A percentile compares a stretch with the other conserved stretches of the same genome.
Evolutionary conservation across 2,113 vertebrate genomes (phyloP).

Genomic region (Arizona elegans): DNA sequence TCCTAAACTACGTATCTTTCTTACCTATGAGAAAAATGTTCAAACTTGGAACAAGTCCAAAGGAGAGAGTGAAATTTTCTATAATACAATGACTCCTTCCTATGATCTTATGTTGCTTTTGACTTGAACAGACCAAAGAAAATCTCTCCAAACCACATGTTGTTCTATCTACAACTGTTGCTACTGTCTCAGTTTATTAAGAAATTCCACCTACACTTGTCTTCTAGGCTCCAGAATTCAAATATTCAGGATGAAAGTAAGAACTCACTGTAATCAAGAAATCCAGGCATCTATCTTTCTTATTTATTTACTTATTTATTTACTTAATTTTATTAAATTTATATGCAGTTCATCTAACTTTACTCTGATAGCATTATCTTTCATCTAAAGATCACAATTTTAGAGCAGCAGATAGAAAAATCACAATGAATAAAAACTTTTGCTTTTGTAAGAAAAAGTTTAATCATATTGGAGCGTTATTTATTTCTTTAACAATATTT

Average conservation of each 20-base stretch:
- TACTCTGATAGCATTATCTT: neutral
- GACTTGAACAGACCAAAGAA: neutral
- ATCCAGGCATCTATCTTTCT: neutral
- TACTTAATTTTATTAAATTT: neutral
- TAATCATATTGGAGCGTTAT: neutral
- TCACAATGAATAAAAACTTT: neutral
- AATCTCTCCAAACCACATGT: neutral
- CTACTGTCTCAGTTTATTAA: neutral
- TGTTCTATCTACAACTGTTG: neutral
- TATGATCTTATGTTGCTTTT: neutral
- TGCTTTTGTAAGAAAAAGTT: neutral
- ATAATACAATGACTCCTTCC: neutral
- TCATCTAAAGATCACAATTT: neutral
- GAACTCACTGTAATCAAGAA: neutral
- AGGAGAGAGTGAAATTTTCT: neutral
- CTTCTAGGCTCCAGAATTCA: neutral
- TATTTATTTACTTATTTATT: neutral
- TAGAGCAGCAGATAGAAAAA: fast-evolving
- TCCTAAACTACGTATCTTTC: neutral
- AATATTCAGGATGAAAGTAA: neutral
- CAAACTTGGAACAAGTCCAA: neutral
- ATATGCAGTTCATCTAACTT: neutral
- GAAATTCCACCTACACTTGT: neutral
- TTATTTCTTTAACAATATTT: neutral
- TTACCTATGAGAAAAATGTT: neutral